phyloP scores from a whole-genome alignment of 2,113 vertebrate genomes.

The Vulpes ferrilata region DNA sequence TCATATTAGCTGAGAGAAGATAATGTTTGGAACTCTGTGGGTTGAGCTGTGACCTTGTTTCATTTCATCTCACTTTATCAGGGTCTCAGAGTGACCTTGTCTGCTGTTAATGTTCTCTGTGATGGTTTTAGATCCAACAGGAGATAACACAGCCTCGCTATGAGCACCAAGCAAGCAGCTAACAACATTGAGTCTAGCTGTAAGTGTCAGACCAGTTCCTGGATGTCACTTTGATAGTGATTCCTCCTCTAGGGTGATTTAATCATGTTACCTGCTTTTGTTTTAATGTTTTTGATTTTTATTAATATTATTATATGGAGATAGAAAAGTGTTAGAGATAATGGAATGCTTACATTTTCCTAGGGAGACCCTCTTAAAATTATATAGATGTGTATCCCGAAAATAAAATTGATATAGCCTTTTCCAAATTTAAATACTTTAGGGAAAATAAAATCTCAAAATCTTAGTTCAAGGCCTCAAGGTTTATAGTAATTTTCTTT shows the following conservation, averaged over 20 bases:
- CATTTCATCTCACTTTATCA: neutral
- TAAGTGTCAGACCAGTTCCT: neutral
- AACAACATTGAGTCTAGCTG: neutral
- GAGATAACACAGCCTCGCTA: neutral
- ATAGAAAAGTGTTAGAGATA: neutral
- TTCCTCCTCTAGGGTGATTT: neutral
- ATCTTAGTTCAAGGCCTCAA: slow-evolving; percentile 1
- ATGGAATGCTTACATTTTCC: neutral
- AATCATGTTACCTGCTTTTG: neutral
- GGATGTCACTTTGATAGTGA: neutral
- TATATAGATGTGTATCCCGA: neutral
- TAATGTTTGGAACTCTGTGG: neutral
- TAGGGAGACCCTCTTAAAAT: neutral
- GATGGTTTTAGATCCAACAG: neutral
- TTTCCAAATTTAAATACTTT: neutral
- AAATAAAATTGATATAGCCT: slow-evolving; percentile 14
- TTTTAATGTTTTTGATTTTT: slow-evolving; percentile 2
- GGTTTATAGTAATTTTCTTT: neutral
- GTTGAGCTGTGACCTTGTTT: neutral
- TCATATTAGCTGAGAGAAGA: neutral
- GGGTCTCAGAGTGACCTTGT: neutral
- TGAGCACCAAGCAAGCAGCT: neutral
- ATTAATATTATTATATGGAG: neutral
- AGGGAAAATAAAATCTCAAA: neutral
- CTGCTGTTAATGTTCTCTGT: neutral